A percentile compares a stretch with the other conserved stretches of the same genome.
These are phyloP conservation scores for Tribolium madens DNA, from an alignment of 1,140 invertebrate genomes.

Conservation along the genomic window DNA sequence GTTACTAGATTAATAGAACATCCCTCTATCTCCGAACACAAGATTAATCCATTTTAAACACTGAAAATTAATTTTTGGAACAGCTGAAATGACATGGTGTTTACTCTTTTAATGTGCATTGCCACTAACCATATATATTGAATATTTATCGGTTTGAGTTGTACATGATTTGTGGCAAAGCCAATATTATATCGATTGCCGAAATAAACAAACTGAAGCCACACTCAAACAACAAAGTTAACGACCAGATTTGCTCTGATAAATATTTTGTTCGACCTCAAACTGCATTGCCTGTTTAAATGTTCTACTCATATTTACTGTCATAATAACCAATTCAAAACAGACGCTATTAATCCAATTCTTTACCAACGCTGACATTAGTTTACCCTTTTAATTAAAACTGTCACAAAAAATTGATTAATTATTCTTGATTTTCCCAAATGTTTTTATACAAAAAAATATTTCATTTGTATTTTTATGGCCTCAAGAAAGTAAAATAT, in stretches of 20 bases:
- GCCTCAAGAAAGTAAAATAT: no score
- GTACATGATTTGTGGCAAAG: constrained; percentile 15
- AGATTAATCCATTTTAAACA: background rate
- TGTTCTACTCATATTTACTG: background rate
- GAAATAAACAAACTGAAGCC: constrained; percentile 18
- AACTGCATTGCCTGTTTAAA: background rate
- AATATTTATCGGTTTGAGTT: constrained; percentile 11
- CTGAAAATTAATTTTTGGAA: background rate
- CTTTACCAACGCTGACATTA: background rate
- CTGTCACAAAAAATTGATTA: no score
- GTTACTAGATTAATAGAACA: background rate
- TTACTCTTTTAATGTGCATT: background rate
- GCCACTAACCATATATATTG: background rate
- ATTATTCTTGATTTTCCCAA: no score
- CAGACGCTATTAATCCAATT: background rate
- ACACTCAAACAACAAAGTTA: constrained; percentile 28
- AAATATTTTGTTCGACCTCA: constrained; percentile 1
- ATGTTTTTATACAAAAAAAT: no score
- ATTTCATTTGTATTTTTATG: no score
- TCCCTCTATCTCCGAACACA: background rate
- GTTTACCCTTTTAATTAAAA: background rate
- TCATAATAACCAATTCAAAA: background rate
- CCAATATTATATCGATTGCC: constrained; percentile 12
- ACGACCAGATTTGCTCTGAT: constrained; percentile 25
- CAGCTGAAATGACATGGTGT: background rate